Conservation (phyloP, 2,797 vertebrate species). For the Sebastes wilsoni region DNA sequence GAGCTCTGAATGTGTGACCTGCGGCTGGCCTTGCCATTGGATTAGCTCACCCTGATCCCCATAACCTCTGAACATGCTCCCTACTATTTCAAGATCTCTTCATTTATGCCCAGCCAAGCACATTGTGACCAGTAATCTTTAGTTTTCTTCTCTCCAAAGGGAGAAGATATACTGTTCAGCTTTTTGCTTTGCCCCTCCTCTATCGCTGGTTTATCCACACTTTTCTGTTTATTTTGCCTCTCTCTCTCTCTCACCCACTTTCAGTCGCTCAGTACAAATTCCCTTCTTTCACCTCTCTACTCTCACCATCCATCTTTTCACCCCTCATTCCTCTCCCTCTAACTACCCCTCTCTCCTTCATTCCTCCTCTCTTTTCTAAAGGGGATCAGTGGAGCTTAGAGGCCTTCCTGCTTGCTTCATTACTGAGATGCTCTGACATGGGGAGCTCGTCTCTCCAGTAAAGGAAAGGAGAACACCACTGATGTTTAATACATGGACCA, state of each 20-base stretch:
- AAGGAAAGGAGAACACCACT: slow-evolving; percentile 51
- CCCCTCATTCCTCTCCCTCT: slow-evolving; percentile 41
- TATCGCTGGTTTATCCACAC: slow-evolving; percentile 54
- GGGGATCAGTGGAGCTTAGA: slow-evolving; percentile 77
- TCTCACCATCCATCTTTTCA: slow-evolving; percentile 53
- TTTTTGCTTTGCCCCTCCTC: slow-evolving; percentile 43
- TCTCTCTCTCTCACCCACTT: slow-evolving; percentile 28
- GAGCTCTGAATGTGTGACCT: slow-evolving; percentile 72
- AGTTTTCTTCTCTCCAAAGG: slow-evolving; percentile 69
- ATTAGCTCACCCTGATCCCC: slow-evolving; percentile 78
- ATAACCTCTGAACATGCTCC: slow-evolving; percentile 69
- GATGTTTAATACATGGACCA: slow-evolving; percentile 76
- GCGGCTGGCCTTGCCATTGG: slow-evolving; percentile 68
- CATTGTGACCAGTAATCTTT: slow-evolving; percentile 80
- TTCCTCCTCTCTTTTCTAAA: slow-evolving; percentile 60
- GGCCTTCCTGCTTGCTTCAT: slow-evolving; percentile 77
- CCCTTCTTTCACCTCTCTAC: slow-evolving; percentile 46
- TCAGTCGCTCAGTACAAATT: slow-evolving; percentile 57
- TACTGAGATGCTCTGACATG: slow-evolving; percentile 70
- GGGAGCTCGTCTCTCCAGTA: slow-evolving; percentile 56
- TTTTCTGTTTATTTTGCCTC: slow-evolving; percentile 63
- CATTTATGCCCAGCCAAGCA: slow-evolving; percentile 77
- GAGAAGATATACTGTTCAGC: slow-evolving; percentile 62
- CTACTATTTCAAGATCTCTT: slow-evolving; percentile 72
- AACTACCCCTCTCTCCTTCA: slow-evolving; percentile 45